phyloP scores from a whole-genome alignment of 2,113 vertebrate species.

The Empidonax traillii region DNA sequence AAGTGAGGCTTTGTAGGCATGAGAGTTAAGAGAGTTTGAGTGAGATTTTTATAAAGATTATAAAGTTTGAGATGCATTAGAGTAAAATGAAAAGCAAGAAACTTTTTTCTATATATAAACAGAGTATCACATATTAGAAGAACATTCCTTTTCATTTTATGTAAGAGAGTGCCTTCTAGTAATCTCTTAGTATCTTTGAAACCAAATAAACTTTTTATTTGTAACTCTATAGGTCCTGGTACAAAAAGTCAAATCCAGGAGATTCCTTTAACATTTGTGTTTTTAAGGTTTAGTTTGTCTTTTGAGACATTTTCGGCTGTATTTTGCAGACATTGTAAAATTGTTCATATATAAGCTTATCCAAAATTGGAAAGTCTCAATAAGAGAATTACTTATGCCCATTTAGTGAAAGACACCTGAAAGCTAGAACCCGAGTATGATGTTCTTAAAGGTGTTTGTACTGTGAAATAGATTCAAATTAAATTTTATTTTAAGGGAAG shows the following conservation, averaged over 20 bases:
- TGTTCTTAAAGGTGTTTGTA: not conserved
- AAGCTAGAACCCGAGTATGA: not conserved
- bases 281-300: not conserved
- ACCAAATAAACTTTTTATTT: constrained; percentile 7
- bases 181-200: not conserved
- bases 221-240: not conserved
- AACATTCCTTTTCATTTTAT: not conserved
- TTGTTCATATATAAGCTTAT: not conserved
- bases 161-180: not conserved
- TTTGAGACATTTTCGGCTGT: not conserved
- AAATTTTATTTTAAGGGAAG: not conserved
- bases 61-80: not conserved
- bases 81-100: not conserved
- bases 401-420: not conserved
- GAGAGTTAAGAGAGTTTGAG: not conserved
- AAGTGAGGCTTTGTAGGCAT: not conserved
- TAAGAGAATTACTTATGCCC: not conserved
- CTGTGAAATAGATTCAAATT: not conserved
- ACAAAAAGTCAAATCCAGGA: not conserved
- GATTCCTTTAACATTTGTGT: not conserved
- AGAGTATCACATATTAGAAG: not conserved
- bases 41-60: not conserved
- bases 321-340: not conserved
- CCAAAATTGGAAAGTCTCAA: not conserved
- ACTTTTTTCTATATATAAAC: not conserved